A percentile compares a stretch with the other conserved stretches of the same genome.
These are phyloP conservation scores for Melanchra persicariae DNA, from an alignment of 2,888 invertebrate species.

Conservation along the genomic window DNA sequence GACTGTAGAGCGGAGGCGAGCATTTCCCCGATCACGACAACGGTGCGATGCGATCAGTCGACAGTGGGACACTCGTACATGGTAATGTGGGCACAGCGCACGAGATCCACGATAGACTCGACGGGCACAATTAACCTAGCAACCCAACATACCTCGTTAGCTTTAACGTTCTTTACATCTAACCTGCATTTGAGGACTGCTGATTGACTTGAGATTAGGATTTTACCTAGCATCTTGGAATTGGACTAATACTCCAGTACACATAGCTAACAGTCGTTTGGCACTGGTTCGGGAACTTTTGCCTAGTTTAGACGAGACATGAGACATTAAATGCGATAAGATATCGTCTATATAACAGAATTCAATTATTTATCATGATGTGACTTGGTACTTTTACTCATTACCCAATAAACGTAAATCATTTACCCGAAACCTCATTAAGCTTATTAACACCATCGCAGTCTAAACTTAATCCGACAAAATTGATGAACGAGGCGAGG, in stretches of 20 bases:
- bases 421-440: slow-evolving; percentile 47
- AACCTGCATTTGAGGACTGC: slow-evolving; percentile 53
- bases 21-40: slow-evolving; percentile 86
- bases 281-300: neutral
- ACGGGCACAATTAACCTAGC: slow-evolving; percentile 82
- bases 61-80: slow-evolving; percentile 77
- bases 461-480: slow-evolving; percentile 70
- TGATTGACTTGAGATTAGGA: slow-evolving; percentile 43
- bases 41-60: slow-evolving; percentile 78
- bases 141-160: slow-evolving; percentile 76
- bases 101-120: slow-evolving; percentile 66
- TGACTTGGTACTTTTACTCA: neutral
- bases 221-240: slow-evolving; percentile 6
- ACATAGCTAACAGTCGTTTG: neutral
- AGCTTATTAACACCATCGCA: slow-evolving; percentile 54
- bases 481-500: slow-evolving; percentile 73
- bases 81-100: slow-evolving; percentile 70
- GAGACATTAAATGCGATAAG: neutral
- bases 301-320: neutral
- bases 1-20: slow-evolving; percentile 78
- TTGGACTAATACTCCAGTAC: neutral
- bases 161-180: slow-evolving; percentile 67
- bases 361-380: slow-evolving; percentile 4
- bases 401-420: slow-evolving; percentile 27
- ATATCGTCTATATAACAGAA: neutral